phyloP scores from a whole-genome alignment of 2,888 invertebrate genomes.

The Aspidapion aeneum region DNA sequence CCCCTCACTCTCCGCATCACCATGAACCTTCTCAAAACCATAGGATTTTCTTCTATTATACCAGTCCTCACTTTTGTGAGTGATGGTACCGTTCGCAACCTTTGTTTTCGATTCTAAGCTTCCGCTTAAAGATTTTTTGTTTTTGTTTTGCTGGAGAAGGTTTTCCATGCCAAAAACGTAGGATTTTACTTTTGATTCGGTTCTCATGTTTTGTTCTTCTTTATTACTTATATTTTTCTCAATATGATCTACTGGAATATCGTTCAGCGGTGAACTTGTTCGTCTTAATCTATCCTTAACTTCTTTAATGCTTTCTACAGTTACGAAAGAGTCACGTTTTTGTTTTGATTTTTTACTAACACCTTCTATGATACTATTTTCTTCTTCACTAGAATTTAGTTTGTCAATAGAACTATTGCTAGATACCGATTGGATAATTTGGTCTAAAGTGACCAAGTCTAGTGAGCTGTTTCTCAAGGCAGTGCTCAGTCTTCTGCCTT shows the following conservation, averaged over 20 bases:
- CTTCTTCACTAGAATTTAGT: slow-evolving; percentile 33
- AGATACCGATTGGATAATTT: slow-evolving; percentile 48
- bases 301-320: slow-evolving; percentile 58
- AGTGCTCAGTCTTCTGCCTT: slow-evolving; percentile 52
- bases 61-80: slow-evolving; percentile 59
- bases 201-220: slow-evolving; percentile 22
- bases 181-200: slow-evolving; percentile 43
- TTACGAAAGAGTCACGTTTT: slow-evolving; percentile 53
- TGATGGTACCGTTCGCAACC: slow-evolving; percentile 39
- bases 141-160: slow-evolving; percentile 32
- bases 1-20: slow-evolving; percentile 34
- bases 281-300: slow-evolving; percentile 56
- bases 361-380: slow-evolving; percentile 32
- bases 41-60: slow-evolving; percentile 73
- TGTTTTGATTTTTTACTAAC: slow-evolving; percentile 32
- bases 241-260: slow-evolving; percentile 41
- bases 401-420: slow-evolving; percentile 37
- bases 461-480: slow-evolving; percentile 54
- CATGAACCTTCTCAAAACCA: slow-evolving; percentile 58
- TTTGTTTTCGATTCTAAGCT: slow-evolving; percentile 50
- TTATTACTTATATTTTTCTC: too few relatives aligned
- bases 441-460: slow-evolving; percentile 53
- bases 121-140: slow-evolving; percentile 43
- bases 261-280: slow-evolving; percentile 49
- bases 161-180: slow-evolving; percentile 50